Percentiles rank a stretch among this genome's conserved stretches.
Evolutionary conservation across 2,797 vertebrate species (phyloP).

Genomic region (Megalops cyprinoides): DNA sequence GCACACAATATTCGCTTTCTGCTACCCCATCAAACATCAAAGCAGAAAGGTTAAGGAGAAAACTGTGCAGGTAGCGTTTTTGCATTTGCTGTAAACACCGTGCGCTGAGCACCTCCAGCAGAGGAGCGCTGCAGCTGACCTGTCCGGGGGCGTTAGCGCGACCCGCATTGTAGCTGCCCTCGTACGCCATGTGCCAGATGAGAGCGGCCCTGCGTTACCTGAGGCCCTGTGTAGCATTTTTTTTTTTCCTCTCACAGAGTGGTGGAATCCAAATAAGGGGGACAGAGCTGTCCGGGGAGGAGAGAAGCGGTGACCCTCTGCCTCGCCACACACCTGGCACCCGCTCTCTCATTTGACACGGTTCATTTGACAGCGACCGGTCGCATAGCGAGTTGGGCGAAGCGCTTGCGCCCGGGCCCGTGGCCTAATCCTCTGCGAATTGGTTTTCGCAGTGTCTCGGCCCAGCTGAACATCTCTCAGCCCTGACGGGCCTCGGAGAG

Average conservation of each 20-base stretch:
- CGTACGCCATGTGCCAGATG: no score
- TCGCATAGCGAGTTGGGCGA: neutral
- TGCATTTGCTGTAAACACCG: neutral
- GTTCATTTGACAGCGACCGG: neutral
- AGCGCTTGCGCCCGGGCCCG: neutral
- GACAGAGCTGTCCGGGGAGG: neutral
- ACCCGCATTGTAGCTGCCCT: neutral
- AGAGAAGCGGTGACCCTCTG: neutral
- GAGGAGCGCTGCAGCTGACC: neutral
- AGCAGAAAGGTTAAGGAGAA: neutral
- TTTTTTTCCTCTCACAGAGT: neutral
- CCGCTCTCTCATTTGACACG: neutral
- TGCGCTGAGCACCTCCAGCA: neutral
- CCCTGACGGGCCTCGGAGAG: neutral
- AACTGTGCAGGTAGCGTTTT: neutral
- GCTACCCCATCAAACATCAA: neutral
- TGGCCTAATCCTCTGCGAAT: constrained; percentile 9
- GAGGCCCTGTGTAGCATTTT: no score
- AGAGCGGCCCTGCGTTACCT: no score
- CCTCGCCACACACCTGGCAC: constrained; percentile 13
- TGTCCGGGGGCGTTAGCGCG: neutral
- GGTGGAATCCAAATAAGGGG: neutral
- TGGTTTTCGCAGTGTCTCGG: neutral
- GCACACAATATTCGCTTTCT: neutral
- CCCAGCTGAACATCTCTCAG: neutral